phyloP scores from a whole-genome alignment of 2,113 vertebrate species.

The Xenotilapia caudafasciata region DNA sequence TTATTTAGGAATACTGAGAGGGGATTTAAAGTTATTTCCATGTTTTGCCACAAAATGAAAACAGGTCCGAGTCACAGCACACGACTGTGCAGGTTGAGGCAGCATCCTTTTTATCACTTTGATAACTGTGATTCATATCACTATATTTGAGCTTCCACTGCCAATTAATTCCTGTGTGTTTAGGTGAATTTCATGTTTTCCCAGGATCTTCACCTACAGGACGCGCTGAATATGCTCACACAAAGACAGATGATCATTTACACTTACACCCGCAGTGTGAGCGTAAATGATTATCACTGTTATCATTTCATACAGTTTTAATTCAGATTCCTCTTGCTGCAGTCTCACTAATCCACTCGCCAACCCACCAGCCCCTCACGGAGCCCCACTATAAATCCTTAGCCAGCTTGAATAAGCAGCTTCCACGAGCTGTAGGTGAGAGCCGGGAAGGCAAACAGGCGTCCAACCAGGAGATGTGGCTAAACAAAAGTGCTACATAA shows the following conservation, averaged over 20 bases:
- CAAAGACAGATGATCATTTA: neutral
- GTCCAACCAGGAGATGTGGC: neutral
- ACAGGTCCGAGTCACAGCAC: neutral
- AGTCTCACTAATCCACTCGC: neutral
- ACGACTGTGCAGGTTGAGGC: neutral
- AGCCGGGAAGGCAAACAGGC: neutral
- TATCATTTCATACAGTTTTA: neutral
- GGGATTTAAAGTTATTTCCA: fast-evolving
- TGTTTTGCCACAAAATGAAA: neutral
- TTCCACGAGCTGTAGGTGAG: neutral
- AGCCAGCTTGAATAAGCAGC: neutral
- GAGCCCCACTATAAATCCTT: neutral
- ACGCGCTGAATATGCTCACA: neutral
- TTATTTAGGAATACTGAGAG: neutral
- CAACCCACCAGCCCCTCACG: neutral
- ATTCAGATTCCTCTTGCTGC: neutral
- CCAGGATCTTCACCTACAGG: neutral
- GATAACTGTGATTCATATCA: neutral
- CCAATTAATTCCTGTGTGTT: neutral
- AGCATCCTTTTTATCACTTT: neutral
- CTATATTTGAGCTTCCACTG: neutral
- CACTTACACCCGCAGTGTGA: neutral
- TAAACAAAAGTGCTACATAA: neutral
- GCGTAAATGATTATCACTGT: fast-evolving
- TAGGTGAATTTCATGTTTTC: too few species aligned